Percentiles rank a stretch among this genome's conserved stretches.
These are phyloP conservation scores for Caenorhabditis becei DNA, from an alignment of 2,888 invertebrate genomes.

Conservation along the genomic window DNA sequence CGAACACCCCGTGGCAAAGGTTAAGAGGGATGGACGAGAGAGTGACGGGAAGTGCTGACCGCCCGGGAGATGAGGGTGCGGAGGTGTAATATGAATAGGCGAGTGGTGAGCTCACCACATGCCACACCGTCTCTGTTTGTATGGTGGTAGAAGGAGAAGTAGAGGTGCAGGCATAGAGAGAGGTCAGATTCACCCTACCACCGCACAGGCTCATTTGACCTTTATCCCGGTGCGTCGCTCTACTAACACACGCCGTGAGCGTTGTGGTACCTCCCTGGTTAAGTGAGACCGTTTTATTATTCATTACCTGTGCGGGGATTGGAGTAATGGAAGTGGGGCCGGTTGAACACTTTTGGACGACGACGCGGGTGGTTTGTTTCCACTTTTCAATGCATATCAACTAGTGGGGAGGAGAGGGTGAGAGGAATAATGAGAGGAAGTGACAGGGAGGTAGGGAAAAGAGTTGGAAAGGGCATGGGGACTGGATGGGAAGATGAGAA, in stretches of 20 bases:
- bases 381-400: conserved; percentile 21
- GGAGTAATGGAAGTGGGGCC: conserved; percentile 4
- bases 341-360: background rate
- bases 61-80: background rate
- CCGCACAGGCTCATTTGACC: conserved; percentile 41
- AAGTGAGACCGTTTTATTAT: conserved; percentile 42
- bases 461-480: too few species aligned
- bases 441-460: background rate
- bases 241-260: background rate
- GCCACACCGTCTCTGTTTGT: conserved; percentile 44
- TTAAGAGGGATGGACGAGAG: conserved; percentile 15
- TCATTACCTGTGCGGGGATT: conserved; percentile 37
- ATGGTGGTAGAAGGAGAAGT: background rate
- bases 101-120: conserved; percentile 52
- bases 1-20: background rate
- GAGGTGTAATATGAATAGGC: conserved; percentile 21
- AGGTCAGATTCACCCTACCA: conserved; percentile 29
- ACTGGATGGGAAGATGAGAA: too few species aligned
- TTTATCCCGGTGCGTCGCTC: conserved; percentile 4
- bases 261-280: background rate
- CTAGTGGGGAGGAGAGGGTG: background rate
- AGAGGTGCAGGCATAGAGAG: background rate
- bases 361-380: background rate
- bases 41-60: conserved; percentile 1
- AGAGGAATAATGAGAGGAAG: background rate